Evolutionary conservation across 2,888 invertebrate species (phyloP).

Genomic region (Pyrrhia umbra): DNA sequence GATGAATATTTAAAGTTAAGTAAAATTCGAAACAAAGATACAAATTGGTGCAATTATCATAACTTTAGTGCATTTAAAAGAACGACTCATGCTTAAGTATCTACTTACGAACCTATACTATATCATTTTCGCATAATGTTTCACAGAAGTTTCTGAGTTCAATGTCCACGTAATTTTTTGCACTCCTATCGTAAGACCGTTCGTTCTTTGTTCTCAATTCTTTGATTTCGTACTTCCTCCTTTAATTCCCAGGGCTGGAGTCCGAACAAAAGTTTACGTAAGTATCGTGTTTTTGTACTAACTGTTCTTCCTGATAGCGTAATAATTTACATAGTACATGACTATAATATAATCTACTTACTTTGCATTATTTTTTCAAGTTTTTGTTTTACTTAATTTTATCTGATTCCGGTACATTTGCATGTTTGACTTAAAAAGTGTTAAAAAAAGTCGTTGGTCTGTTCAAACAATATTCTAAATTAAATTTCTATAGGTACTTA

Average conservation of each 20-base stretch:
- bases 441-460: no score
- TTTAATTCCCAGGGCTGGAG: slow-evolving; percentile 58
- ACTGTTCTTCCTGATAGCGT: slow-evolving; percentile 44
- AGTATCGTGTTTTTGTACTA: slow-evolving; percentile 27
- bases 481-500: no score
- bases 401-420: background rate
- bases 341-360: slow-evolving; percentile 11
- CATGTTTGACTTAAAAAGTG: background rate
- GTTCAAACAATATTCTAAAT: no score
- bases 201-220: slow-evolving; percentile 63
- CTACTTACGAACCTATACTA: background rate
- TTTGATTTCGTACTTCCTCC: slow-evolving; percentile 69
- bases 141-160: slow-evolving; percentile 44
- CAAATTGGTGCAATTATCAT: slow-evolving; percentile 28
- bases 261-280: slow-evolving; percentile 37
- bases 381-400: background rate
- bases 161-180: slow-evolving; percentile 64
- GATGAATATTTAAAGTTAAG: slow-evolving; percentile 3
- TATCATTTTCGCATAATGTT: slow-evolving; percentile 25
- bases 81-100: background rate
- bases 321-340: slow-evolving; percentile 3
- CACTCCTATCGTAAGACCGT: slow-evolving; percentile 48
- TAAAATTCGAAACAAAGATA: slow-evolving; percentile 10
- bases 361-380: background rate
- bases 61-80: slow-evolving; percentile 32